Evolutionary conservation across 2,113 vertebrate species (phyloP).

Genomic region (Protobothrops mucrosquamatus): DNA sequence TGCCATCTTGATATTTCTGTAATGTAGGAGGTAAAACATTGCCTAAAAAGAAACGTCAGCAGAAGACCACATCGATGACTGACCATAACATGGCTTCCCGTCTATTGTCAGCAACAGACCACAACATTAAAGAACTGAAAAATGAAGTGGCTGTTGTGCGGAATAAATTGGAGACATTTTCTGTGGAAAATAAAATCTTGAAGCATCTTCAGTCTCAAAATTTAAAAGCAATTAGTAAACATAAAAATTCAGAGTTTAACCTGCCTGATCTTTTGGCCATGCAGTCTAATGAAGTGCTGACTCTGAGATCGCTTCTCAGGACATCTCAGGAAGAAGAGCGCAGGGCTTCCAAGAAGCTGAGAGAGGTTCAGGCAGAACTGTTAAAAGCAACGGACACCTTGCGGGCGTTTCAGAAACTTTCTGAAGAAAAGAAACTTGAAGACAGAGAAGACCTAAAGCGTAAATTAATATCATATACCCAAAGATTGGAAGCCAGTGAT

Average conservation of each 20-base stretch:
- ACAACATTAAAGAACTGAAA: constrained; percentile 68
- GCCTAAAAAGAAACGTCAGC: constrained; percentile 17
- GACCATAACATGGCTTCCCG: constrained; percentile 26
- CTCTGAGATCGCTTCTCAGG: constrained; percentile 38
- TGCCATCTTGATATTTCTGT: neutral
- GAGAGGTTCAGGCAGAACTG: constrained; percentile 60
- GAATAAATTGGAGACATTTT: constrained; percentile 57
- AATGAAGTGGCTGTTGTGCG: constrained; percentile 68
- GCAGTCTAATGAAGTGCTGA: no score
- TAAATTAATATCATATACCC: constrained; percentile 54
- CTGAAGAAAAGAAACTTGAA: no score
- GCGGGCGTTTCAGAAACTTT: constrained; percentile 64
- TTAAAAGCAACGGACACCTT: constrained; percentile 57
- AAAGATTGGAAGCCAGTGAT: constrained; percentile 63
- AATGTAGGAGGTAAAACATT: constrained; percentile 53
- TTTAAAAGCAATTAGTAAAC: no score
- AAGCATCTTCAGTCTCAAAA: constrained; percentile 41
- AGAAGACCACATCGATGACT: constrained; percentile 32
- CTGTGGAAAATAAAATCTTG: constrained; percentile 70
- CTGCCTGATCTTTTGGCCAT: no score
- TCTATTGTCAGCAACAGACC: constrained; percentile 60
- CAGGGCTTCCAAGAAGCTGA: constrained; percentile 57
- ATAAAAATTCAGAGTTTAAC: no score
- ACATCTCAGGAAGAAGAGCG: constrained; percentile 63
- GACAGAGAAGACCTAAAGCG: no score